Evolutionary conservation across 2,797 vertebrate genomes (phyloP).

Genomic region (Leptodactylus fallax): DNA sequence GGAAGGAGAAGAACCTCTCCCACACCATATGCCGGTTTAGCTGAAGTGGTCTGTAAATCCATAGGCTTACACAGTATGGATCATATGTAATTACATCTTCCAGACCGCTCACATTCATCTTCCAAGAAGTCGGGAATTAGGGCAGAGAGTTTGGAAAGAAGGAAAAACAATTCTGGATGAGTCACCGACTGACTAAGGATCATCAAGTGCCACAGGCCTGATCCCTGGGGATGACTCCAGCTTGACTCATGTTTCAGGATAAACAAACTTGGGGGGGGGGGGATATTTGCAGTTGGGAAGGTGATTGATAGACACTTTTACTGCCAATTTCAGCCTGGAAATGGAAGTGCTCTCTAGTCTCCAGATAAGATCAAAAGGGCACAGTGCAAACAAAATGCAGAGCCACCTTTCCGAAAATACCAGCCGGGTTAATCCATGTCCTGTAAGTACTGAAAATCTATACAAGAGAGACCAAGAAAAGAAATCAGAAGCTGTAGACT

Average conservation of each 20-base stretch:
- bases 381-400: background rate
- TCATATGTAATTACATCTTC: background rate
- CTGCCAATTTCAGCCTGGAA: background rate
- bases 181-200: slow-evolving; percentile 4
- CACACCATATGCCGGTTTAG: background rate
- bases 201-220: background rate
- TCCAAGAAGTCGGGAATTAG: background rate
- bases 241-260: slow-evolving; percentile 20
- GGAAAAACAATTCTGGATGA: background rate
- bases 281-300: background rate
- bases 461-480: background rate
- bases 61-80: background rate
- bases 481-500: background rate
- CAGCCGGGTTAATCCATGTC: background rate
- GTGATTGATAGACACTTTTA: background rate
- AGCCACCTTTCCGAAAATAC: background rate
- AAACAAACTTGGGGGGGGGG: slow-evolving; percentile 21
- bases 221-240: background rate
- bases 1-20: background rate
- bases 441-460: background rate
- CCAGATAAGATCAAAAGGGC: slow-evolving; percentile 15
- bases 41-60: background rate
- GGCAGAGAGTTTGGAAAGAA: background rate
- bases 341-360: background rate
- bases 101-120: background rate